These are phyloP conservation scores for Gastrophryne carolinensis DNA, from an alignment of 2,797 vertebrate genomes.

Conservation along the genomic window DNA sequence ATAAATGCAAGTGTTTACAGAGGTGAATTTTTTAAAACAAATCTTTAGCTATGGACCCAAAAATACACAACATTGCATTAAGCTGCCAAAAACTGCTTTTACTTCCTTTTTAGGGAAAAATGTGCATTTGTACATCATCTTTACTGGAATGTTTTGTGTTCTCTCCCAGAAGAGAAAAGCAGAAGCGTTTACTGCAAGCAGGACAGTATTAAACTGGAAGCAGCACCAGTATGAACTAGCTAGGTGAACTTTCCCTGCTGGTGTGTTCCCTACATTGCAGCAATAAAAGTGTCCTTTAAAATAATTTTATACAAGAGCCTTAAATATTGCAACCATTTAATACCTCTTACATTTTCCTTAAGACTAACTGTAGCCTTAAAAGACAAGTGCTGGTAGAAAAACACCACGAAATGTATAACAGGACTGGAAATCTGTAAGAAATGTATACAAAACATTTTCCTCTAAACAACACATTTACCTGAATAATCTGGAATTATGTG, in stretches of 20 bases:
- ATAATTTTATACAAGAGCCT: slow-evolving; percentile 13
- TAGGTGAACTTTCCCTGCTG: slow-evolving; percentile 37
- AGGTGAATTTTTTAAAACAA: slow-evolving; percentile 60
- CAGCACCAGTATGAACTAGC: not conserved
- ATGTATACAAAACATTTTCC: slow-evolving; percentile 59
- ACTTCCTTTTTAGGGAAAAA: slow-evolving; percentile 59
- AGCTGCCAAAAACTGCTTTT: slow-evolving; percentile 66
- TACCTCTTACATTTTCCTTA: slow-evolving; percentile 1
- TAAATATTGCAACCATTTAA: not conserved
- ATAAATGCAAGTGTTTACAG: slow-evolving; percentile 61
- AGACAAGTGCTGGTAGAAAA: slow-evolving; percentile 62
- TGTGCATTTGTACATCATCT: slow-evolving; percentile 35
- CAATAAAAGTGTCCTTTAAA: slow-evolving; percentile 49
- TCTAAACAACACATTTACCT: slow-evolving; percentile 62
- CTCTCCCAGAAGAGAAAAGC: slow-evolving; percentile 64
- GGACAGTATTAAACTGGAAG: slow-evolving; percentile 52
- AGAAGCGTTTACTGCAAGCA: slow-evolving; percentile 59
- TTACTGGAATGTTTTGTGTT: slow-evolving; percentile 52
- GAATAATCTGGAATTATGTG: slow-evolving; percentile 60
- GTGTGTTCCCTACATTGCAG: slow-evolving; percentile 60
- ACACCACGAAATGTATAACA: slow-evolving; percentile 58
- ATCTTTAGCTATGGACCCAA: slow-evolving; percentile 59
- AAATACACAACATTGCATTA: slow-evolving; percentile 70
- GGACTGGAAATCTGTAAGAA: slow-evolving; percentile 66
- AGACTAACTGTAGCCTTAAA: slow-evolving; percentile 64